phyloP scores from a whole-genome alignment of 2,797 vertebrate genomes.

The Peromyscus melanophrys region DNA sequence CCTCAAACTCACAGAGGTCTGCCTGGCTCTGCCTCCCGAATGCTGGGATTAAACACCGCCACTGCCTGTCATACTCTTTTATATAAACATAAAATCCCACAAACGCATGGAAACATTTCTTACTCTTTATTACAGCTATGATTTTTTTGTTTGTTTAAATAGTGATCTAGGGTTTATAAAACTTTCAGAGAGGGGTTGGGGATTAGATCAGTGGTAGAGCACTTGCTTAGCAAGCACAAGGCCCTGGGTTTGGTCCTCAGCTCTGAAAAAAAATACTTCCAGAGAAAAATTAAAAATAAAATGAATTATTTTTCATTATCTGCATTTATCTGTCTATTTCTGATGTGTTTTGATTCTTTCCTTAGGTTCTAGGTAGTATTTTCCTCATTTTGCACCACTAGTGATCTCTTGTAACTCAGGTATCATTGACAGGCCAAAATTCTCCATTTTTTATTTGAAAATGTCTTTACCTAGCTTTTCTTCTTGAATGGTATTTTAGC shows the following conservation, averaged over 20 bases:
- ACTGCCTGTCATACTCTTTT: too few species aligned
- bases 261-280: too few species aligned
- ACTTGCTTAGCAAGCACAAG: too few species aligned
- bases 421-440: neutral
- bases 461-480: neutral
- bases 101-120: too few species aligned
- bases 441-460: neutral
- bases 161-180: neutral
- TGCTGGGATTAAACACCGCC: too few species aligned
- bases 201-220: too few species aligned
- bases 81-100: too few species aligned
- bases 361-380: neutral
- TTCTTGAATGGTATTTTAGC: neutral
- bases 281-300: neutral
- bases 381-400: constrained; percentile 18
- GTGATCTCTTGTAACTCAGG: neutral
- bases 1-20: too few species aligned
- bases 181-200: neutral
- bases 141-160: neutral
- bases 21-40: too few species aligned
- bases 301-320: neutral
- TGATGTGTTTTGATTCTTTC: neutral
- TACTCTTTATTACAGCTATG: too few species aligned
- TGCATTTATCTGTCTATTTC: neutral
- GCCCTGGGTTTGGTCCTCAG: too few species aligned